Conservation (phyloP, 2,113 vertebrate genomes). For the Forbesichthys papilliferus region DNA sequence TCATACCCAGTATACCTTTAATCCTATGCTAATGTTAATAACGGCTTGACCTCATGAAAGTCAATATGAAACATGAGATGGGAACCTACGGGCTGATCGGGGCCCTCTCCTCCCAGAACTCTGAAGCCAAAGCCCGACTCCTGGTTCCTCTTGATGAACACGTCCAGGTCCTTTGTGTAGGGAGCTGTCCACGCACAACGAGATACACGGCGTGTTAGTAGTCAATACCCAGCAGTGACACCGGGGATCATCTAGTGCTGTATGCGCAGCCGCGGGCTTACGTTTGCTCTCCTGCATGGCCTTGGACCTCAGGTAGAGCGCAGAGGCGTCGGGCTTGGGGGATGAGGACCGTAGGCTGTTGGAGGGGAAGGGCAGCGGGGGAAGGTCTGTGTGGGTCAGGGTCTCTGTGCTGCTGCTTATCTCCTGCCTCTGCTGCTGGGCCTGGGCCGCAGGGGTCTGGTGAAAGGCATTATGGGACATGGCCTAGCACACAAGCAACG, state of each 20-base stretch:
- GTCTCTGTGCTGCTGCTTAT: conserved; percentile 80
- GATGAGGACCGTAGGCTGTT: conserved; percentile 80
- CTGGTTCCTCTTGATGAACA: conserved; percentile 93
- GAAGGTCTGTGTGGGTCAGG: conserved; percentile 70
- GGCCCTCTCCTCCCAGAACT: conserved; percentile 94
- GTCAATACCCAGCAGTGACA: too few relatives aligned
- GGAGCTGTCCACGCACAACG: conserved; percentile 75
- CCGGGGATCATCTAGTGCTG: too few relatives aligned
- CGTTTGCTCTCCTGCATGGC: conserved; percentile 92
- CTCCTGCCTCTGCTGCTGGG: conserved; percentile 77
- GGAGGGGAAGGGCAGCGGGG: conserved; percentile 82
- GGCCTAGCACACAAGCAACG: conserved; percentile 53
- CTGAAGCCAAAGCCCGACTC: conserved; percentile 97
- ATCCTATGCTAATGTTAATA: too few relatives aligned
- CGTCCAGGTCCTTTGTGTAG: conserved; percentile 93
- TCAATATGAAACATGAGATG: neutral
- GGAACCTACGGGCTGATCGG: conserved; percentile 87
- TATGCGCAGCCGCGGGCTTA: conserved; percentile 65
- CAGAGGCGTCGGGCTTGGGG: conserved; percentile 90
- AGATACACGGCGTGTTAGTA: neutral
- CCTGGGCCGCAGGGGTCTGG: conserved; percentile 19
- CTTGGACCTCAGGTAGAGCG: conserved; percentile 95
- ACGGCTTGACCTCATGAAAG: neutral
- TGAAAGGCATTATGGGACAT: conserved; percentile 25
- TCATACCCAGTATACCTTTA: too few relatives aligned